These are phyloP conservation scores for Tiliacea aurago DNA, from an alignment of 2,888 invertebrate genomes.

Conservation along the genomic window DNA sequence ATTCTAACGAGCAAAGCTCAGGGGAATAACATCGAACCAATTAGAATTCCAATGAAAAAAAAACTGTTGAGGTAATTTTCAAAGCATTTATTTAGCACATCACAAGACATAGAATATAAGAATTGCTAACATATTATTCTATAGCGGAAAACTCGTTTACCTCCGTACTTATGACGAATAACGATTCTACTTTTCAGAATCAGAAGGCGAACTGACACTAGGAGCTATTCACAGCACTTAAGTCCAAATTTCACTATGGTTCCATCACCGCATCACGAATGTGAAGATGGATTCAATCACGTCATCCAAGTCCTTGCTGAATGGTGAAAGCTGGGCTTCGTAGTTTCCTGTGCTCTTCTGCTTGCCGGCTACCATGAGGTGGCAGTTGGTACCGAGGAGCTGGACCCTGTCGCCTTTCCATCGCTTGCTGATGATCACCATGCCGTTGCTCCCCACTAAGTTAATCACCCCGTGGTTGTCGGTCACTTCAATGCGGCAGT, in stretches of 20 bases:
- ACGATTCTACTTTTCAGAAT: conserved; percentile 25
- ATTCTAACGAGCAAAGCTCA: conserved; percentile 32
- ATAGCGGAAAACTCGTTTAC: conserved; percentile 23
- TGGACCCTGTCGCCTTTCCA: conserved; percentile 83
- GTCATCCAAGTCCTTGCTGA: conserved; percentile 87
- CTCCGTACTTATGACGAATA: conserved; percentile 22
- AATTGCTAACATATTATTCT: conserved; percentile 36
- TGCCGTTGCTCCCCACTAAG: conserved; percentile 83
- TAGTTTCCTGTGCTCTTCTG: conserved; percentile 77
- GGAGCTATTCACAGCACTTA: conserved; percentile 68
- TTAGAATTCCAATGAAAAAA: conserved; percentile 42
- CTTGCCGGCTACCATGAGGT: conserved; percentile 83
- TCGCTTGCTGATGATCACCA: conserved; percentile 80
- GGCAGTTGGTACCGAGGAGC: conserved; percentile 80
- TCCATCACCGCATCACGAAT: conserved; percentile 86
- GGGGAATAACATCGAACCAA: conserved; percentile 65
- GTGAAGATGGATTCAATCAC: conserved; percentile 87
- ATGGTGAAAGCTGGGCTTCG: conserved; percentile 86
- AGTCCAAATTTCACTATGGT: conserved; percentile 60
- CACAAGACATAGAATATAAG: conserved; percentile 30
- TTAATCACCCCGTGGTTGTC: conserved; percentile 83
- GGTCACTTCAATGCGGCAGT: conserved; percentile 82
- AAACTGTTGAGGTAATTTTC: conserved; percentile 29
- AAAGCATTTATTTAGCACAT: conserved; percentile 54
- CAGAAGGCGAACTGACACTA: conserved; percentile 44